Base-by-base conservation (phyloP, 2,888 invertebrate genomes). In the Hirtodrosophila histrioides region DNA sequence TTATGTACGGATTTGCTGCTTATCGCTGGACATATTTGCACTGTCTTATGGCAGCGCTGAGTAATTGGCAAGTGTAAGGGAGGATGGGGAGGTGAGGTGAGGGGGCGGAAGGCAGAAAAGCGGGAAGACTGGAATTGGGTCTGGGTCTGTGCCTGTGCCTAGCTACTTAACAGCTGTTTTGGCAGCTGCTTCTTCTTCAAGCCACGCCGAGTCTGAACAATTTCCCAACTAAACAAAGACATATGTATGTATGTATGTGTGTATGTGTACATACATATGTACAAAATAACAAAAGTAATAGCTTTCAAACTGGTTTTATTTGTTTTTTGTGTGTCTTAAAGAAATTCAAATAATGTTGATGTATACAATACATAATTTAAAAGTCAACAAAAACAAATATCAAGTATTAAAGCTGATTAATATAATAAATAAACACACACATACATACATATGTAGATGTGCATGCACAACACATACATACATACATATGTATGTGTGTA, bases 1-100 rank as follows among this genome's bases (percentile, higher is more conserved):
- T 43, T 64, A 27, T 48, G 43, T 53, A 39, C 64, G 75, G 70
- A 75, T 73, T 73, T 75, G 60, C 70, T 75, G 73, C 75, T 73
- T 75, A 73, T 73, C 72, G 72, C 75, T 68, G 73, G 62, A 71
- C 51, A 53, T 54, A 78, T 73, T 72, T 73, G 73, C 64, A 81
- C 54, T 58, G 75, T 78, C 75, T 76, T 65, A 78, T 78, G 69
- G 69, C 69, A 63, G 27, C 60, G 53, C 62, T 80, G 75, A 78
- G 75, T 80, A 77, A 73, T 76, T 76, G 75, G 36, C 63, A 77
- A 64, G 49, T 67, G 17, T 36, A 24, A 12, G 4, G 23, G 10
- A 37, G 27, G 4, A 27, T 27, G 7, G 23, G 6, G 9, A 12
- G 29, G 7, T 8, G 8, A 3, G 7, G 6, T 11, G 33, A n/a